phyloP scores from a whole-genome alignment of 2,113 vertebrate species.

The Mesitornis unicolor region DNA sequence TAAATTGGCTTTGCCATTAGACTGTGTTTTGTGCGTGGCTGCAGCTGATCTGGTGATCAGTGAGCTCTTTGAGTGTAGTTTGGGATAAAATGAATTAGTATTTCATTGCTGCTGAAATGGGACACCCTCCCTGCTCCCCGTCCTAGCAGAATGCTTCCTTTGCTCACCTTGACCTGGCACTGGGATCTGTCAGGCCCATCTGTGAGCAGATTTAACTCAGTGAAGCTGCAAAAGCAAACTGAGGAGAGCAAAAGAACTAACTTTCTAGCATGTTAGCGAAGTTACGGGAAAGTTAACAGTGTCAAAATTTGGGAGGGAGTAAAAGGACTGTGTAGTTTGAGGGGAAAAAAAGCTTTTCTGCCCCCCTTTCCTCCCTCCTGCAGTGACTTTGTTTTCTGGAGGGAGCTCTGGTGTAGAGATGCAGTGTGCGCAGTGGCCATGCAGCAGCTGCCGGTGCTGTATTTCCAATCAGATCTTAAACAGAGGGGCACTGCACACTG shows the following conservation, averaged over 20 bases:
- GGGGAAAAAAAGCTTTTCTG: neutral
- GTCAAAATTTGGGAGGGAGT: neutral
- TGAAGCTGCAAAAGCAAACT: neutral
- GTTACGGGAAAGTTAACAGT: neutral
- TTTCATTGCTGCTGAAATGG: neutral
- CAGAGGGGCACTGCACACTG: neutral
- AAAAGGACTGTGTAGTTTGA: neutral
- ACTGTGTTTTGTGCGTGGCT: fast-evolving
- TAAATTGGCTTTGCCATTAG: neutral
- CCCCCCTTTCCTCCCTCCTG: fast-evolving
- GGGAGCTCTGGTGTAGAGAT: neutral
- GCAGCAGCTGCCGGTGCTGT: neutral
- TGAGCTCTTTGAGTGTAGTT: neutral
- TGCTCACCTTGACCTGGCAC: neutral
- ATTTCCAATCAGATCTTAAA: neutral
- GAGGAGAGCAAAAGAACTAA: neutral
- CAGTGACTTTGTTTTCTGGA: neutral
- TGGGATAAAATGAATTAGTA: neutral
- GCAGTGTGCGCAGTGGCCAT: fast-evolving
- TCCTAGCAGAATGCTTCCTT: neutral
- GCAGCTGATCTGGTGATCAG: fast-evolving
- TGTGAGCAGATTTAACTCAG: neutral
- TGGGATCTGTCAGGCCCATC: neutral
- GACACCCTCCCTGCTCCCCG: neutral
- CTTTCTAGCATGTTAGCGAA: neutral